Conservation (phyloP, 2,113 vertebrate genomes). For the Himantopus leucocephalus region DNA sequence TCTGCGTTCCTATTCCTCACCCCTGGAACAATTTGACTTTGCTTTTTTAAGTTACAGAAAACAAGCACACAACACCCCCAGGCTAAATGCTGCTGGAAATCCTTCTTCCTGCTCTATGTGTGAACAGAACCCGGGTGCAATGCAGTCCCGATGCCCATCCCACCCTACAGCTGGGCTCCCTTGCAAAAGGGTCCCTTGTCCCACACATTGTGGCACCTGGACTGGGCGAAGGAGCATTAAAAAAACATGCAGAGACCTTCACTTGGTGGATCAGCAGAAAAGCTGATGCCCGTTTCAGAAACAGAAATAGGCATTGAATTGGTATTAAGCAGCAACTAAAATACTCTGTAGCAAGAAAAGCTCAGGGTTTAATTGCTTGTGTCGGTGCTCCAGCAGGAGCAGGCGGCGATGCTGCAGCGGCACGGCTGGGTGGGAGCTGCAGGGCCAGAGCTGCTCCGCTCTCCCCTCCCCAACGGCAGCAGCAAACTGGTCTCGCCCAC, state of each 20-base stretch:
- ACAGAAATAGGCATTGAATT: not conserved
- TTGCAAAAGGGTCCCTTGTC: no score
- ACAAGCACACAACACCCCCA: not conserved
- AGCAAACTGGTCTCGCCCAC: not conserved
- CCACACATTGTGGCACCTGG: accelerated
- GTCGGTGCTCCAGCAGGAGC: no score
- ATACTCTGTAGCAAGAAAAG: not conserved
- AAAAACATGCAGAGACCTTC: not conserved
- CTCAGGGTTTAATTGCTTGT: not conserved
- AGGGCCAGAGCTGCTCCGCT: not conserved
- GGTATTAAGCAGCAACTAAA: not conserved
- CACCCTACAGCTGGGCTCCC: not conserved
- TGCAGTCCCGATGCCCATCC: not conserved
- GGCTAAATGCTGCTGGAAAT: not conserved
- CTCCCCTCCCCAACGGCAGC: not conserved
- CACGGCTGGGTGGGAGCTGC: not conserved
- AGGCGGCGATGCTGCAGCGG: not conserved
- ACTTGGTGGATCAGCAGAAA: not conserved
- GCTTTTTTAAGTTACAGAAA: not conserved
- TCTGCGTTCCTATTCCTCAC: not conserved
- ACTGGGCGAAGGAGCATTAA: accelerated
- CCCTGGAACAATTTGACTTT: not conserved
- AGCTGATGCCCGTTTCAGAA: not conserved
- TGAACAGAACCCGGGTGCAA: not conserved
- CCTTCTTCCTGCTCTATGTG: not conserved